These are phyloP conservation scores for Craterocephalus amniculus DNA, from an alignment of 2,797 vertebrate genomes.

Conservation along the genomic window DNA sequence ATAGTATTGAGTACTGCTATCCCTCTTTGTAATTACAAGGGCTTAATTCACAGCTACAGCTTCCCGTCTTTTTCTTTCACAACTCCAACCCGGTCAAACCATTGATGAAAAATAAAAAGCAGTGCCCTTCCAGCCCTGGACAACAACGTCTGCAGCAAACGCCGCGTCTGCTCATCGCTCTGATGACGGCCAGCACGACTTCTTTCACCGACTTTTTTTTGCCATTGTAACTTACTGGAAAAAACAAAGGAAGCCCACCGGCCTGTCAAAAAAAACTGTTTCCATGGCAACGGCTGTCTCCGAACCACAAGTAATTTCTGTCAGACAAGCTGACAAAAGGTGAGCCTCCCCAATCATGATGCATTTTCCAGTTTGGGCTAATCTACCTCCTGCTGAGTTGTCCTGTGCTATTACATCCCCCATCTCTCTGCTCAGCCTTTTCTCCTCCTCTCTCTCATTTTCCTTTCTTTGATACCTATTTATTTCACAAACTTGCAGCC, in stretches of 20 bases:
- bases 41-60: slow-evolving; percentile 33
- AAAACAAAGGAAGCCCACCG: slow-evolving; percentile 54
- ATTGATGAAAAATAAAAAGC: slow-evolving; percentile 28
- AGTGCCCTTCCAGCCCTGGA: too few species aligned
- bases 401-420: slow-evolving; percentile 53
- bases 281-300: slow-evolving; percentile 73
- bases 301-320: slow-evolving; percentile 69
- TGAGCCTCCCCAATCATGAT: slow-evolving; percentile 45
- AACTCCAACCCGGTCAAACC: too few species aligned
- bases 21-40: slow-evolving; percentile 37
- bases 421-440: slow-evolving; percentile 42
- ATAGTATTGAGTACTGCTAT: slow-evolving; percentile 55
- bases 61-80: slow-evolving; percentile 17
- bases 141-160: too few species aligned
- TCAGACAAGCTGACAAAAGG: slow-evolving; percentile 64
- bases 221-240: slow-evolving; percentile 60
- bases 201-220: slow-evolving; percentile 65
- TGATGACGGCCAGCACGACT: too few species aligned
- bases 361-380: slow-evolving; percentile 37
- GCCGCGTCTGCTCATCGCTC: too few species aligned
- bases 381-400: slow-evolving; percentile 46
- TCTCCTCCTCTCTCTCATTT: slow-evolving; percentile 38
- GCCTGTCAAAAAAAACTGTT: slow-evolving; percentile 71
- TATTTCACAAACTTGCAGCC: slow-evolving; percentile 53
- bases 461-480: slow-evolving; percentile 61